A percentile compares a stretch with the other conserved stretches of the same genome.
Conservation (phyloP, 1,140 invertebrate species). For the Drosophila funebris region DNA sequence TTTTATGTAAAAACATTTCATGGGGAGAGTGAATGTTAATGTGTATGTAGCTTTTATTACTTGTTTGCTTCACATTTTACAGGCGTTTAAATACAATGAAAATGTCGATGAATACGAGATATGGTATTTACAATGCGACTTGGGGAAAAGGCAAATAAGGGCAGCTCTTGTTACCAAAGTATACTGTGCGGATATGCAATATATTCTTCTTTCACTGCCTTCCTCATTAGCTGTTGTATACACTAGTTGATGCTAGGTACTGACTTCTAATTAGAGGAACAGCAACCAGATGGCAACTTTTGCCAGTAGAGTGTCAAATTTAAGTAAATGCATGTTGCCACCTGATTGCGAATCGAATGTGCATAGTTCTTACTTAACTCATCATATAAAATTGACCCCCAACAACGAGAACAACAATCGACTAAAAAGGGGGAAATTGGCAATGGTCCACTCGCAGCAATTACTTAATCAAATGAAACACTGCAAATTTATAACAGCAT, state of each 20-base stretch:
- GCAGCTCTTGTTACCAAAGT: background rate
- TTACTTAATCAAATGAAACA: constrained; percentile 69
- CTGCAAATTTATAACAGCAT: constrained; percentile 60
- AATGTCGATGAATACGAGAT: constrained; percentile 14
- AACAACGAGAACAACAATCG: background rate
- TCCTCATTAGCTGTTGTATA: background rate
- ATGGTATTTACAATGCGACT: background rate
- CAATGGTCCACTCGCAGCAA: constrained; percentile 39
- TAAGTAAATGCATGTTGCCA: background rate
- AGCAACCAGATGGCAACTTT: background rate
- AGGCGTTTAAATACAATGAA: constrained; percentile 71
- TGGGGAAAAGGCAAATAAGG: background rate
- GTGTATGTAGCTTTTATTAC: constrained; percentile 62
- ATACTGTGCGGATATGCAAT: background rate
- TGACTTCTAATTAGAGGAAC: constrained; percentile 6
- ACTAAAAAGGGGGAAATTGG: constrained; percentile 13
- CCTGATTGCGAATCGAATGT: background rate
- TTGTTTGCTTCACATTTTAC: constrained; percentile 66
- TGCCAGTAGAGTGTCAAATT: constrained; percentile 2
- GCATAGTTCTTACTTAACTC: constrained; percentile 21
- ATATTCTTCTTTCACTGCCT: background rate
- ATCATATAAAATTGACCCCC: constrained; percentile 47
- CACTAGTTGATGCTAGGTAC: background rate
- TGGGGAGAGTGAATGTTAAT: constrained; percentile 4
- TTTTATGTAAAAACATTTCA: constrained; percentile 61